Evolutionary conservation across 2,888 invertebrate genomes (phyloP), one percentile per base, ranked within the genome.

Genomic region (Strigamia maritima): DNA sequence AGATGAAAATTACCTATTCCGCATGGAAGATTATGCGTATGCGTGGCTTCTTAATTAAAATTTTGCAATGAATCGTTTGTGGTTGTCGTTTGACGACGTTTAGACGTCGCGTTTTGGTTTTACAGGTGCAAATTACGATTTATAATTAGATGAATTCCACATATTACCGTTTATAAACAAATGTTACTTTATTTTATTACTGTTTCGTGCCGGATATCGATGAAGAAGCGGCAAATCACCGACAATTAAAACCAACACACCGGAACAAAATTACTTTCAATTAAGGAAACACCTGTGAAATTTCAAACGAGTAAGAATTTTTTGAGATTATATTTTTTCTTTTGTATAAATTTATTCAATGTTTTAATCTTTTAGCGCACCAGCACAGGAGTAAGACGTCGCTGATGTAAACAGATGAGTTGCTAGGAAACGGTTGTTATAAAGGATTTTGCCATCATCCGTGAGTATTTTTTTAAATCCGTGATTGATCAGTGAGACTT

Each of bases 191-290:
- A 19, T 22, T 60, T 60, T 60, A 60, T 60, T 24, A 8, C 60
- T 60, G 22, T 60, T 60, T 60, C 24, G 60, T 60, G 60, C 14
- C 60, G 60, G 60, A 60, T 60, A 60, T 60, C 60, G 60, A 60
- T 60, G 60, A 60, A 60, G 60, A 60, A 60, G 60, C 60, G 60
- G 60, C 60, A 60, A 60, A 60, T 60, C 60, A 60, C 60, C 60
- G 60, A 60, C 60, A 60, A 60, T 60, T 60, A 60, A 60, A 60
- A 60, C 60, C 60, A 22, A 60, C 60, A 24, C 60, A 60, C 60
- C 19, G 10, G 60, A 60, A 19, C 19, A n/a, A 60, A 60, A 60
- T 60, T 24, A 60, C 60, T 60, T 60, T 60, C 19, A 60, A 60
- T 60, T 60, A 60, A 49, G 60, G 60, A 60, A 60, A 60, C 60